Evolutionary conservation across 2,113 vertebrate genomes (phyloP), one percentile per base, ranked within the genome.

Genomic region (Pycnonotus jocosus): DNA sequence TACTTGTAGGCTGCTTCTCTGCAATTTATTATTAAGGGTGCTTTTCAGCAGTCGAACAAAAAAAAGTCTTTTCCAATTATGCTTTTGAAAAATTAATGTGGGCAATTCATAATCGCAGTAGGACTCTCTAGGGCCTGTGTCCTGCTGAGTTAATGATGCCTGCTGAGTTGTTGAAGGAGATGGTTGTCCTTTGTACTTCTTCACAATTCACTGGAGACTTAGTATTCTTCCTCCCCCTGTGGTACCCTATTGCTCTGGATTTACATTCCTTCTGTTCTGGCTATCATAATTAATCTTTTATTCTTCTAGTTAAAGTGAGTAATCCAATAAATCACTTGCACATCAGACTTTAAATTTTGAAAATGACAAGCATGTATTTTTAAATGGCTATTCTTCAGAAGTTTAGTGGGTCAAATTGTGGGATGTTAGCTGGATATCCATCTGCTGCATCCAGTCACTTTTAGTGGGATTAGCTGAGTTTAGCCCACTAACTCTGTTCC

Each of bases 61-160:
- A 92, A 82, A 86, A 78, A 84, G 42, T 42, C 24, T 68, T 35
- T 82, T 76, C 76, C 79, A 91, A 44, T 89, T 89, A 69, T 22
- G 54, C 78, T 94, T 96, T 84, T 94, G 69, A 96, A 96, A 94
- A 93, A 94, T 91, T 77, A 85, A 85, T 89, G 58, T 1, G 3
- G 56, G 64, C 54, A 93, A 45, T 96, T 94, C 73, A 64, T 92
- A 81, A 50, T 92, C 13, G 14, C 70, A 80, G 66, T 84, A 68
- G 80, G 50, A 48, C 37, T 70, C 61, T 81, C 69, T 64, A 40
- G 58, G 58, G 68, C 25, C 45, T 83, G 5, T 79, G 62, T 60
- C 94, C 86, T 93, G 88, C 90, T 96, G 96, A 77, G 76, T 84
- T 92, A 88, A 62, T 90, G 84, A 86, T 92, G 56, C 89, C 69